A percentile compares a stretch with the other conserved stretches of the same genome.
phyloP scores from a whole-genome alignment of 2,113 vertebrate species.

The Hemiscyllium ocellatum region DNA sequence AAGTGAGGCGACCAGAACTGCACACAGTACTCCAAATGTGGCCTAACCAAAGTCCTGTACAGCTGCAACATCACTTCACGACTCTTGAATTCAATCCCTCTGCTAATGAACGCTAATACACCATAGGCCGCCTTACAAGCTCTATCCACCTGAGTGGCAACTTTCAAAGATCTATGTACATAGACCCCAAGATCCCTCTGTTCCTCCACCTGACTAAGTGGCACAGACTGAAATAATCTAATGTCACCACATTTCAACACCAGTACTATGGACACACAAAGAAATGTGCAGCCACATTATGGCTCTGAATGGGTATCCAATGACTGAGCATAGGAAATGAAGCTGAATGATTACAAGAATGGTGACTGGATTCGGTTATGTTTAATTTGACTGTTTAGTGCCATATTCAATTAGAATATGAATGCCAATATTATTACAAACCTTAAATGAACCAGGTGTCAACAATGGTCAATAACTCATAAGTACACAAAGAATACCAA shows the following conservation, averaged over 20 bases:
- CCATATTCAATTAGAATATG: neutral
- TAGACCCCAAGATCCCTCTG: too few species aligned
- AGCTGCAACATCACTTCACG: too few species aligned
- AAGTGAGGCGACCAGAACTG: too few species aligned
- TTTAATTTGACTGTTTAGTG: slow-evolving; percentile 20
- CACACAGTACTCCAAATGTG: too few species aligned
- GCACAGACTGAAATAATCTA: neutral
- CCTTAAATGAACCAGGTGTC: neutral
- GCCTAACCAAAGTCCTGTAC: too few species aligned
- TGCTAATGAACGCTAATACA: too few species aligned
- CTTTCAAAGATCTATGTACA: too few species aligned
- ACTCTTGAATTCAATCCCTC: too few species aligned
- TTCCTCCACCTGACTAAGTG: too few species aligned
- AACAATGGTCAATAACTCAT: neutral
- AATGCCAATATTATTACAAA: neutral
- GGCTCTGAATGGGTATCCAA: neutral
- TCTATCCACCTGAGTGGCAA: too few species aligned
- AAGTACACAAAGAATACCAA: neutral
- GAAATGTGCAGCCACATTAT: neutral
- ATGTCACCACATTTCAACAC: neutral
- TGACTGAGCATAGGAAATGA: too few species aligned
- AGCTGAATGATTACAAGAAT: neutral
- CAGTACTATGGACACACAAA: neutral
- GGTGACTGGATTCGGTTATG: neutral
- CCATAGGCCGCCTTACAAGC: too few species aligned